Evolutionary conservation across 2,888 invertebrate genomes (phyloP).

Genomic region (Parnassius mnemosyne): DNA sequence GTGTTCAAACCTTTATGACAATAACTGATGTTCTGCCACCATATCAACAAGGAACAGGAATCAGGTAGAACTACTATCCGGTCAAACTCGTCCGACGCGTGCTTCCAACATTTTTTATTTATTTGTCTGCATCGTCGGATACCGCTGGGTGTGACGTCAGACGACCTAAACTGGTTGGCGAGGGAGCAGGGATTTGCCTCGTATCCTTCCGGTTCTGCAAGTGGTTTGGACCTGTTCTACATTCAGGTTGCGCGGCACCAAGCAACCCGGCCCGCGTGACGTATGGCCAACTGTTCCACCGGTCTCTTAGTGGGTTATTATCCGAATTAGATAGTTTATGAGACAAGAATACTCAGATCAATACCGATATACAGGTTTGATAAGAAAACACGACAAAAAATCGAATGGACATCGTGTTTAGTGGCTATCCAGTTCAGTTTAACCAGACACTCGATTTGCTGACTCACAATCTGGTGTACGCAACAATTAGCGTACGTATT

Average conservation of each 20-base stretch:
- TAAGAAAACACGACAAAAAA: conserved; percentile 8
- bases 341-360: conserved; percentile 7
- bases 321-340: conserved; percentile 45
- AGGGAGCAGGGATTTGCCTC: conserved; percentile 80
- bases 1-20: conserved; percentile 35
- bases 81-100: conserved; percentile 80
- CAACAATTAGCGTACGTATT: conserved; percentile 71
- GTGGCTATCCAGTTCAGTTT: conserved; percentile 36
- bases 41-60: conserved; percentile 77
- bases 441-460: conserved; percentile 61
- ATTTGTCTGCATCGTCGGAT: conserved; percentile 79
- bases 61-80: conserved; percentile 80
- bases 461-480: conserved; percentile 66
- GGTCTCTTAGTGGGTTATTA: conserved; percentile 36
- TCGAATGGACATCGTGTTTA: conserved; percentile 11
- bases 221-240: conserved; percentile 77
- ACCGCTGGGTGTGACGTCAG: conserved; percentile 80
- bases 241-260: conserved; percentile 69
- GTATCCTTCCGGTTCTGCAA: conserved; percentile 80
- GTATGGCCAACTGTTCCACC: conserved; percentile 46
- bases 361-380: conserved; percentile 3
- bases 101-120: conserved; percentile 81
- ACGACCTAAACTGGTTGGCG: conserved; percentile 80
- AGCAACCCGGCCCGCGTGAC: conserved; percentile 63
- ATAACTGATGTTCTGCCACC: conserved; percentile 53